Percentiles rank a stretch among this genome's conserved stretches.
These are phyloP conservation scores for Xenopus borealis DNA, from an alignment of 2,113 vertebrate species.

Conservation along the genomic window DNA sequence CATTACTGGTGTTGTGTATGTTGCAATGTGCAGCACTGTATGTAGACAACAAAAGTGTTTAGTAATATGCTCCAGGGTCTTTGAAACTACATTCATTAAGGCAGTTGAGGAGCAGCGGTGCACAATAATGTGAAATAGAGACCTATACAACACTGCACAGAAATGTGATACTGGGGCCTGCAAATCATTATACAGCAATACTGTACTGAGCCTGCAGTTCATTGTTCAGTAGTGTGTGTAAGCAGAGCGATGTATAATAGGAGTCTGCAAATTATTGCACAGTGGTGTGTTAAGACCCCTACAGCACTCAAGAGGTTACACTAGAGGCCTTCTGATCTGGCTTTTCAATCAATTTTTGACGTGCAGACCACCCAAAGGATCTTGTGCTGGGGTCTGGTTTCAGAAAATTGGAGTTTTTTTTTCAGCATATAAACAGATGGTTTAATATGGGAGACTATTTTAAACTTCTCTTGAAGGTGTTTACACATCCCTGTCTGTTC, in stretches of 20 bases:
- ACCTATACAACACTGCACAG: background rate
- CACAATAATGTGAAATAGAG: too few relatives aligned
- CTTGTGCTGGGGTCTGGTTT: background rate
- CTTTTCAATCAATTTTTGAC: conserved; percentile 25
- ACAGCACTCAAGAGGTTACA: conserved; percentile 17
- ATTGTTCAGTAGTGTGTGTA: background rate
- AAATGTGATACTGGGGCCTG: background rate
- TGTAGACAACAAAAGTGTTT: too few relatives aligned
- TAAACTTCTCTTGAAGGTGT: conserved; percentile 40
- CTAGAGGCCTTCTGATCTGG: background rate
- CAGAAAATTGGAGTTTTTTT: background rate
- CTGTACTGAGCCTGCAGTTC: background rate
- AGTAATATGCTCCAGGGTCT: too few relatives aligned
- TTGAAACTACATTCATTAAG: too few relatives aligned
- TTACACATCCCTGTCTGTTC: conserved; percentile 39
- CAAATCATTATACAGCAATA: background rate
- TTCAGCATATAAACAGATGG: conserved; percentile 40
- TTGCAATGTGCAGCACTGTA: too few relatives aligned
- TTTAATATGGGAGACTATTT: conserved; percentile 41
- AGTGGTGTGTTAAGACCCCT: background rate
- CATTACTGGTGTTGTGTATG: too few relatives aligned
- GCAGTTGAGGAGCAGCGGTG: too few relatives aligned
- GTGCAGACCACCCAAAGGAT: background rate
- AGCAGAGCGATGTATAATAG: background rate
- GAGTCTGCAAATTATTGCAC: background rate